Evolutionary conservation across 2,888 invertebrate genomes (phyloP), one percentile per base, ranked within the genome.

Genomic region (Chalcosyrphus nemorum): DNA sequence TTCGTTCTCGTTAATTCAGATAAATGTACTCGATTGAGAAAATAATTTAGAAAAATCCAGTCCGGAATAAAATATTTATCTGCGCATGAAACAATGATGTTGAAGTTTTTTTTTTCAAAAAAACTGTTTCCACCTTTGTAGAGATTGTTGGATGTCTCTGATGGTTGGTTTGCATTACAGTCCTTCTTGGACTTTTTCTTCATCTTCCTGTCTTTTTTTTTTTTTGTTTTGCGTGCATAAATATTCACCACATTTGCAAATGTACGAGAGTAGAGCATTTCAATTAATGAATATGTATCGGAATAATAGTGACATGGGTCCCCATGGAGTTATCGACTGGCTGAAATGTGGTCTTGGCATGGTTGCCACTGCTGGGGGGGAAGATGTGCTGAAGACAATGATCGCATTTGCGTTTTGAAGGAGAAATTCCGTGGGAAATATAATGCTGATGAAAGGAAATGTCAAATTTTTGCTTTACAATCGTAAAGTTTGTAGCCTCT

Each of bases 271-370:
- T n/a, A n/a, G n/a, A n/a, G 76, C 50, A 75, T 80, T 75, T 84
- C 84, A 84, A 84, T 84, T 84, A 84, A 84, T 84, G 84, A 84
- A 84, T 84, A 80, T 84, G 80, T 84, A 84, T 84, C 80, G 84
- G 80, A 71, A 80, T 84, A 84, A 84, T 84, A 84, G 84, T 74
- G 84, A 84, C 84, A 82, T 82, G 70, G 63, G 78, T 78, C 78
- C 68, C 72, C 82, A 63, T 56, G 80, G 65, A 80, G 80, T 59
- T 80, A 80, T 80, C 68, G 82, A 80, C 68, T 70, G 50, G 47
- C 32, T 68, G 70, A 75, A 74, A 68, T 78, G 78, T 75, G 75
- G 68, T 72, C 72, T 77, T 61, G 47, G 27, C 38, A 43, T 57
- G 41, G 61, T 43, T 29, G 32, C 35, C 45, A 13, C 24, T 50